Percentiles rank a stretch among this genome's conserved stretches.
phyloP scores from a whole-genome alignment of 2,888 invertebrate species.

The Idaea aversata region DNA sequence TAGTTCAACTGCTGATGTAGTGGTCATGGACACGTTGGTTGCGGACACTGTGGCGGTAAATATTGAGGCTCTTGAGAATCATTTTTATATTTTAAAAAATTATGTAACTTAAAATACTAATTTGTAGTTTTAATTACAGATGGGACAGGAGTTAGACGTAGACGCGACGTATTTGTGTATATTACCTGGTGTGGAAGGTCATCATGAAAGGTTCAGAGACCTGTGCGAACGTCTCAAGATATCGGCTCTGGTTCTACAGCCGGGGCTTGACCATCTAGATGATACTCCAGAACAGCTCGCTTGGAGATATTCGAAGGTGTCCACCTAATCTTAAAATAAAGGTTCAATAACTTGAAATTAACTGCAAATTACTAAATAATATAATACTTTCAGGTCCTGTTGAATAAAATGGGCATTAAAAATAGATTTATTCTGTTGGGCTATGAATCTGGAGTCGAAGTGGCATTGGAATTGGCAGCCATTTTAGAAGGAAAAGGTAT shows the following conservation, averaged over 20 bases:
- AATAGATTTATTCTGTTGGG: constrained; percentile 47
- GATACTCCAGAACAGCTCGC: constrained; percentile 44
- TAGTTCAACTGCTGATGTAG: background rate
- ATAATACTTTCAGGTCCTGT: constrained; percentile 33
- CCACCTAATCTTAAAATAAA: background rate
- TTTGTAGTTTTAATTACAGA: constrained; percentile 31
- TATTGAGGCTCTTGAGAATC: background rate
- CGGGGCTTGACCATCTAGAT: constrained; percentile 39
- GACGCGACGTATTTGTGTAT: constrained; percentile 40
- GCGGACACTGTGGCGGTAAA: background rate
- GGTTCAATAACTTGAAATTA: background rate
- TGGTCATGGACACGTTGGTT: background rate
- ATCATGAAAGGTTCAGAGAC: constrained; percentile 38
- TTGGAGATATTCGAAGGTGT: constrained; percentile 38
- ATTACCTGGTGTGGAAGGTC: constrained; percentile 54
- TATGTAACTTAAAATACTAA: background rate
- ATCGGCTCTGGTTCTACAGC: constrained; percentile 51
- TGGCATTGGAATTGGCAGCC: constrained; percentile 48
- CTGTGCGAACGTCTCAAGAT: constrained; percentile 48
- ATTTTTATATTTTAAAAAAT: background rate
- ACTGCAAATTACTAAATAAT: background rate
- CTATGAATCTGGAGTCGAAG: constrained; percentile 44
- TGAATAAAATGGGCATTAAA: constrained; percentile 31
- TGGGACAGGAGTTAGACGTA: constrained; percentile 43
- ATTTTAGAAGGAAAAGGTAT: constrained; percentile 50